Base-by-base conservation (phyloP, 92 coral and sea anemone genomes). In the Epizoanthus ramosus region DNA sequence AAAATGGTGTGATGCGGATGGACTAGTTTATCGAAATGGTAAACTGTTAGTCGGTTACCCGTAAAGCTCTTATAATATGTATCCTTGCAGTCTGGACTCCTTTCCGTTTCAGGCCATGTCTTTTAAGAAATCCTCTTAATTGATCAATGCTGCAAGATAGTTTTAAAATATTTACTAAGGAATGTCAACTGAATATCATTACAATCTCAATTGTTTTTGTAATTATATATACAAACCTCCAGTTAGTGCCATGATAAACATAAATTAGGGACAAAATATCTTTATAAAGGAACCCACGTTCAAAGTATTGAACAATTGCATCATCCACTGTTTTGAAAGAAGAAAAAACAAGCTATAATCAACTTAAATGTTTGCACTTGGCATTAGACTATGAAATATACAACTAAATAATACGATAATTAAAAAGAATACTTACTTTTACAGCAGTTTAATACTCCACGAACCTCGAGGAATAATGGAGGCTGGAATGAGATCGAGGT, bases 291-390 rank as follows among this genome's bases (percentile, higher is more conserved):
- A 73, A 72, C 52, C 79, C 79, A 54, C 79, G 63, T 53, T 54
- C 22, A 35, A 73, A 73, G n/a, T 73, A 54, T 53, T 73, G 79
- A 57, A 54, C 12, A 31, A 73, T 73, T 57, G 25, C 37, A 53
- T 73, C 79, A 73, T 73, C 79, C 79, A 73, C 79, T 73, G 79
- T 73, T 57, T 60, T 21, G 21, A 73, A 72, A 50, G 56, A 71
- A 73, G 57, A n/a, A 57, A 59, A 57, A 37, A 50, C 59, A 10
- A 53, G 58, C 21, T 53, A 13, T 53, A 33, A 63, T 24, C 59
- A 16, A 47, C 39, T 10, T 39, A 69, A 17, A 17, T 17, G 33
- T 24, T 73, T 73, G 17, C n/a, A n/a, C n/a, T n/a, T n/a, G n/a
- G n/a, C n/a, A n/a, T n/a, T n/a, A n/a, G n/a, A n/a, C n/a, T n/a